Conservation (phyloP, 2,113 vertebrate species). For the Phycodurus eques region DNA sequence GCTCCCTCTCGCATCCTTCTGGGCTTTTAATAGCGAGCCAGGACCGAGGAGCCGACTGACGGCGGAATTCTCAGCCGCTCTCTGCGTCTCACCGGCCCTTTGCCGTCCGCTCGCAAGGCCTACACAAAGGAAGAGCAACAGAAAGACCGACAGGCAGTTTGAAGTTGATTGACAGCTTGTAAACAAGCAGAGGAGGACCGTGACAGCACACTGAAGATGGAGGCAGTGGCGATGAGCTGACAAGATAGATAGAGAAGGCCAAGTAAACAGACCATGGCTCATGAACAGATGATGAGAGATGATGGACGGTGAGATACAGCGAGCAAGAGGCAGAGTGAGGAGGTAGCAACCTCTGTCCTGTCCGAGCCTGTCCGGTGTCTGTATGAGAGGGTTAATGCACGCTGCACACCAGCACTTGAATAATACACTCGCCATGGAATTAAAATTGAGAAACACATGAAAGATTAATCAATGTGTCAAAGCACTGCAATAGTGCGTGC, state of each 20-base stretch:
- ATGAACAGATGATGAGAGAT: constrained; percentile 57
- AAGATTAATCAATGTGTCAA: constrained; percentile 68
- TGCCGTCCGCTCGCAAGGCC: constrained; percentile 20
- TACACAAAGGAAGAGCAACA: constrained; percentile 1
- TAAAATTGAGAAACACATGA: constrained; percentile 76
- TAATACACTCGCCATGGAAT: constrained; percentile 67
- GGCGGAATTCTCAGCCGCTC: constrained; percentile 44
- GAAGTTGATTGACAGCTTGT: constrained; percentile 43
- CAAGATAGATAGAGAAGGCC: constrained; percentile 36
- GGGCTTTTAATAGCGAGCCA: constrained; percentile 33
- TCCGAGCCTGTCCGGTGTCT: constrained; percentile 43
- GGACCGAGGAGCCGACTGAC: constrained; percentile 45
- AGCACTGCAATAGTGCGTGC: constrained; percentile 14
- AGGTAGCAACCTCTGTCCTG: constrained; percentile 22
- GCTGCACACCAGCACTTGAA: constrained; percentile 58
- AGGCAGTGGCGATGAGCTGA: constrained; percentile 11
- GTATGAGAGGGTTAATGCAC: constrained; percentile 68
- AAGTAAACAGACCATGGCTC: constrained; percentile 50
- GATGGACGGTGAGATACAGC: constrained; percentile 32
- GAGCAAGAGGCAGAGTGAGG: not conserved
- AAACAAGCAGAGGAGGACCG: constrained; percentile 37
- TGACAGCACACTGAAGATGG: constrained; percentile 41
- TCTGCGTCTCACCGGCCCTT: constrained; percentile 46
- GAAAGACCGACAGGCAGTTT: constrained; percentile 32
- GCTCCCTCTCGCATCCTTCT: constrained; percentile 37